These are phyloP conservation scores for Cylindroiulus punctatus DNA, from an alignment of 2,888 invertebrate genomes.

Conservation along the genomic window DNA sequence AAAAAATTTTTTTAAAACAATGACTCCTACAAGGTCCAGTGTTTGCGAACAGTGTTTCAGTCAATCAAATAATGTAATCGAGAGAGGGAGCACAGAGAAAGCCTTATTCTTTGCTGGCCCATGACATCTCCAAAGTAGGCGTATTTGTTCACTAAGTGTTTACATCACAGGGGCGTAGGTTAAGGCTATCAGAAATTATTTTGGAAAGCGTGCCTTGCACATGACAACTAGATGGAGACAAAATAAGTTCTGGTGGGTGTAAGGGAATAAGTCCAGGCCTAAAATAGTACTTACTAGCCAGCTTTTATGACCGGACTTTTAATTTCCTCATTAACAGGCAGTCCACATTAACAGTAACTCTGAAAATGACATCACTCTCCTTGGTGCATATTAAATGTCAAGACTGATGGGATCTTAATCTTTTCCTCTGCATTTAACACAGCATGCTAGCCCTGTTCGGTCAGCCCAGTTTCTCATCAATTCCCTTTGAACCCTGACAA, in stretches of 20 bases:
- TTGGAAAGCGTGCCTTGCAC: background rate
- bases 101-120: slow-evolving; percentile 8
- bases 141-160: background rate
- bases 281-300: background rate
- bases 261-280: background rate
- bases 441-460: background rate
- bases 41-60: slow-evolving; percentile 51
- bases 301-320: background rate
- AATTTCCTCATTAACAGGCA: slow-evolving; percentile 40
- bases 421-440: background rate
- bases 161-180: slow-evolving; percentile 5
- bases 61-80: background rate
- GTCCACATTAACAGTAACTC: background rate
- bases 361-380: background rate
- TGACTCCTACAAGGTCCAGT: no score
- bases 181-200: background rate
- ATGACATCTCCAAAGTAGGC: background rate
- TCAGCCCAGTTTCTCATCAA: background rate
- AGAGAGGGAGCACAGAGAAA: background rate
- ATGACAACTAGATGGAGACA: background rate
- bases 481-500: background rate
- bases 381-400: no score
- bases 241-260: slow-evolving; percentile 4
- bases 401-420: background rate
- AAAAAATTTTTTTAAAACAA: no score